Evolutionary conservation across 2,797 vertebrate species (phyloP).

Genomic region (Erpetoichthys calabaricus): DNA sequence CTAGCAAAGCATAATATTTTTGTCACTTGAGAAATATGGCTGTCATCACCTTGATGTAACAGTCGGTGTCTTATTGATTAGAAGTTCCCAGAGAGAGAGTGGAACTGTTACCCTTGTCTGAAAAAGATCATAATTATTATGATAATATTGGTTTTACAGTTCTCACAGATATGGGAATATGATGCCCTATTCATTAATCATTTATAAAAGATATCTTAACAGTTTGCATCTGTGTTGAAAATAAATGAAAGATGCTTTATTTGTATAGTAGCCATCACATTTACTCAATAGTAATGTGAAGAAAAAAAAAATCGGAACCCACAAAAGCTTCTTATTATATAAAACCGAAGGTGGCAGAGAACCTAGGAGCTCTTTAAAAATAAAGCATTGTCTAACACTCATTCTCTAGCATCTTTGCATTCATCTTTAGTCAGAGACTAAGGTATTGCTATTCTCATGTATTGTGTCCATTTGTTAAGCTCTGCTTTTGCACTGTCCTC

Average conservation of each 20-base stretch:
- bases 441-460: slow-evolving; percentile 22
- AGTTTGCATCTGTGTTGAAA: slow-evolving; percentile 9
- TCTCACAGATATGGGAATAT: slow-evolving; percentile 2
- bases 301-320: slow-evolving; percentile 16
- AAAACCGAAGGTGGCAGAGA: slow-evolving; percentile 13
- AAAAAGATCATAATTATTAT: slow-evolving; percentile 19
- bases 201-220: slow-evolving; percentile 8
- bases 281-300: slow-evolving; percentile 18
- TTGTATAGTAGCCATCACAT: slow-evolving; percentile 19
- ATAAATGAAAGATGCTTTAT: slow-evolving; percentile 26
- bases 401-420: slow-evolving; percentile 23
- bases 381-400: slow-evolving; percentile 25
- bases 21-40: not conserved
- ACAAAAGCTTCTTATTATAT: slow-evolving; percentile 19
- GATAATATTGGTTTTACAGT: slow-evolving; percentile 6
- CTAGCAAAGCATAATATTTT: too few species aligned
- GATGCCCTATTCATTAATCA: not conserved
- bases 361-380: slow-evolving; percentile 21
- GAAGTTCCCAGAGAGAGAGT: slow-evolving; percentile 14
- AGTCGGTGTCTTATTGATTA: slow-evolving; percentile 18
- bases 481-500: slow-evolving; percentile 44
- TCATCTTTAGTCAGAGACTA: slow-evolving; percentile 22
- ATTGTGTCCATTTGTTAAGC: slow-evolving; percentile 23
- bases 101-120: slow-evolving; percentile 6
- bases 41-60: slow-evolving; percentile 8